A percentile compares a stretch with the other conserved stretches of the same genome.
These are phyloP conservation scores for Girardinichthys multiradiatus DNA, from an alignment of 2,113 vertebrate species.

Conservation along the genomic window DNA sequence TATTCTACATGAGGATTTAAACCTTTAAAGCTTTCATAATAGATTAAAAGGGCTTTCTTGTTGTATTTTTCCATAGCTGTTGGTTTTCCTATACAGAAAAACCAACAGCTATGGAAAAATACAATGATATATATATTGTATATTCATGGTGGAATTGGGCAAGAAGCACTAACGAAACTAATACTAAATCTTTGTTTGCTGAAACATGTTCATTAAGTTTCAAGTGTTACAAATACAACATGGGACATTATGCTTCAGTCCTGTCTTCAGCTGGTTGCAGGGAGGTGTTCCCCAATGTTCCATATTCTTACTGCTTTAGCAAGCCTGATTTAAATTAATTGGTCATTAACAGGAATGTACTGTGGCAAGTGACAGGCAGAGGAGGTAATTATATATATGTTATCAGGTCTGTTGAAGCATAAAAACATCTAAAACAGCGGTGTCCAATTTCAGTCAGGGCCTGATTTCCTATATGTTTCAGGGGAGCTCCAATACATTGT, in stretches of 20 bases:
- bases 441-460: neutral
- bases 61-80: neutral
- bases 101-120: too few relatives aligned
- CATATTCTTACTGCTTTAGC: too few relatives aligned
- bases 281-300: neutral
- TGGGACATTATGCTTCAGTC: too few relatives aligned
- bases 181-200: neutral
- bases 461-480: neutral
- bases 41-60: conserved; percentile 24
- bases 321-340: too few relatives aligned
- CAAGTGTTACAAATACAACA: neutral
- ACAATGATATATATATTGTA: neutral
- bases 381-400: too few relatives aligned
- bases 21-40: conserved; percentile 21
- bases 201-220: neutral
- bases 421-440: too few relatives aligned
- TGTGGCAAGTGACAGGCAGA: too few relatives aligned
- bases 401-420: too few relatives aligned
- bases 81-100: neutral
- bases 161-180: neutral
- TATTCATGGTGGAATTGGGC: neutral
- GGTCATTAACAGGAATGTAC: too few relatives aligned
- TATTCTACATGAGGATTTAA: conserved; percentile 12
- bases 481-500: neutral
- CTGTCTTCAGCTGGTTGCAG: neutral